Percentiles rank a stretch among this genome's conserved stretches.
Evolutionary conservation across 2,797 vertebrate species (phyloP).

Genomic region (Netta rufina): DNA sequence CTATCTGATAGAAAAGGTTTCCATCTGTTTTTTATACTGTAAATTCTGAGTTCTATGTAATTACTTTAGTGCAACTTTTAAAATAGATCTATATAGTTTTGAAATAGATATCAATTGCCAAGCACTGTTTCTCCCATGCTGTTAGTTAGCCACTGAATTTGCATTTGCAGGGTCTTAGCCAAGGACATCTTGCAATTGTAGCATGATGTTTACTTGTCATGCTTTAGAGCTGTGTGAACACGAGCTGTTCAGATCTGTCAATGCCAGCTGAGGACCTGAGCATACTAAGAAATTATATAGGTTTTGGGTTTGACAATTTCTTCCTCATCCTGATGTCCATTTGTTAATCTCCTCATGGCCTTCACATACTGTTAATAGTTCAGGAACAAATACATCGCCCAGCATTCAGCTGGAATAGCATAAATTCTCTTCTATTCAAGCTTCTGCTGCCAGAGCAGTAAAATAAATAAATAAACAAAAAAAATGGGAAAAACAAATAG

Average conservation of each 20-base stretch:
- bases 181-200: neutral
- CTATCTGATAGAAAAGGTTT: neutral
- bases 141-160: neutral
- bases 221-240: neutral
- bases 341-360: neutral
- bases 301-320: neutral
- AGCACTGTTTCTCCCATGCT: neutral
- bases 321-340: neutral
- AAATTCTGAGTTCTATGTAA: neutral
- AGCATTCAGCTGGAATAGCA: neutral
- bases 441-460: neutral
- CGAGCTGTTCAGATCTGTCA: neutral
- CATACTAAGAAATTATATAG: neutral
- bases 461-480: neutral
- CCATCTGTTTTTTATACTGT: neutral
- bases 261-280: neutral
- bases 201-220: neutral
- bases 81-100: neutral
- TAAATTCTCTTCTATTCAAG: neutral
- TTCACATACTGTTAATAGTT: neutral
- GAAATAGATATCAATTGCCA: neutral
- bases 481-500: neutral
- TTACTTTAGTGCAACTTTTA: neutral
- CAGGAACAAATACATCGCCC: neutral
- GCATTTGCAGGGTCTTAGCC: neutral